Evolutionary conservation across 1,140 invertebrate species (phyloP), one percentile per base, ranked within the genome.

Genomic region (Chrysopa pallens): DNA sequence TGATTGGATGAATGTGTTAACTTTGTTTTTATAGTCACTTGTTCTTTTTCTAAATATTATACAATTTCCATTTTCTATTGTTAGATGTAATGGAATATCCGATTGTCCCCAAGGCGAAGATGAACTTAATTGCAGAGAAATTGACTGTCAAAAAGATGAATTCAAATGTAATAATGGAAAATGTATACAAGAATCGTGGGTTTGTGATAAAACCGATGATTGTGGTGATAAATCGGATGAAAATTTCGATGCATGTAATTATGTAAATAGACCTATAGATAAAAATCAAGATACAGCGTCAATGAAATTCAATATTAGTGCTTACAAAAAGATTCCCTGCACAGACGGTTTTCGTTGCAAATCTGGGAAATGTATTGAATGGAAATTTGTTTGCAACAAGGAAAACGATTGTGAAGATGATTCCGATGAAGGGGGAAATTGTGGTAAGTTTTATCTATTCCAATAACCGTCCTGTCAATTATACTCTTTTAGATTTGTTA

Each of bases 31-130:
- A n/a, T n/a, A n/a, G n/a, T n/a, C n/a, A n/a, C n/a, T n/a, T n/a
- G n/a, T n/a, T n/a, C n/a, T n/a, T n/a, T n/a, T n/a, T n/a, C n/a
- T n/a, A n/a, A n/a, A n/a, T n/a, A n/a, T n/a, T n/a, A n/a, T n/a
- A n/a, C n/a, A n/a, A n/a, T n/a, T n/a, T 23, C 6, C n/a, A 11
- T 33, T 33, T 11, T 33, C 31, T 11, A 9, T 36, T 36, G 38
- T 33, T 31, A 55, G 74, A 3, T 85, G 81, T 59, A 80, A 84
- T 57, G 72, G 70, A 6, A 73, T 75, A 42, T 47, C 60, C 2
- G 82, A 87, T 41, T 86, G 83, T 55, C 72, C 76, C 0, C 72
- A 74, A 33, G 71, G 72, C 3, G 73, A 72, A 38, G 77, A 80
- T 48, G 78, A 81, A 49, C 51, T 48, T 0, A 62, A 63, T 6